phyloP scores from a whole-genome alignment of 2,888 invertebrate genomes.

The Cactoblastis cactorum region DNA sequence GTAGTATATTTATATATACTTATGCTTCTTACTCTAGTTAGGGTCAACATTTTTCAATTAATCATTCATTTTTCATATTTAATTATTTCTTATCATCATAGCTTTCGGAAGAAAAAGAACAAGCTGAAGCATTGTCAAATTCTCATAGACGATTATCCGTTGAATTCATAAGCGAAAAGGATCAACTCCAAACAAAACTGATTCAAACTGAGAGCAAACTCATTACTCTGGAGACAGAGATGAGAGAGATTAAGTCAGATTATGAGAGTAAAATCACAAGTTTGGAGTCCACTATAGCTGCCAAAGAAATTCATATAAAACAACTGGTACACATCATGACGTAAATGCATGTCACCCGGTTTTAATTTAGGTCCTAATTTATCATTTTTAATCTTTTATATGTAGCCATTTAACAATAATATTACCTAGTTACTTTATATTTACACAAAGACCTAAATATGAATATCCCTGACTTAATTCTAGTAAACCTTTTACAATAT shows the following conservation, averaged over 20 bases:
- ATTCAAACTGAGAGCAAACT: slow-evolving; percentile 68
- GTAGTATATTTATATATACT: neutral
- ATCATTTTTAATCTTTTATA: neutral
- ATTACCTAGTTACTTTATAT: neutral
- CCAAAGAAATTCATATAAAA: slow-evolving; percentile 81
- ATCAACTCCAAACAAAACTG: slow-evolving; percentile 65
- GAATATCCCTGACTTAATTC: neutral
- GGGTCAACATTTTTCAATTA: neutral
- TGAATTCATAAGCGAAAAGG: slow-evolving; percentile 69
- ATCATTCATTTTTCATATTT: neutral
- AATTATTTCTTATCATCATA: slow-evolving; percentile 35
- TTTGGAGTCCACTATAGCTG: slow-evolving; percentile 78
- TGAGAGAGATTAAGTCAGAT: slow-evolving; percentile 76
- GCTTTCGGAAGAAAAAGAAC: slow-evolving; percentile 73
- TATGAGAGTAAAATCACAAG: slow-evolving; percentile 80
- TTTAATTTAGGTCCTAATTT: neutral
- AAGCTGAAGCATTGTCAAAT: slow-evolving; percentile 53
- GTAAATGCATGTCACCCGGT: slow-evolving; percentile 1
- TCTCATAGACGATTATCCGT: slow-evolving; percentile 62
- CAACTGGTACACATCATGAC: slow-evolving; percentile 71
- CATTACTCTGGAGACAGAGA: slow-evolving; percentile 68
- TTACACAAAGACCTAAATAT: neutral
- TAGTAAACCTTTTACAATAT: neutral
- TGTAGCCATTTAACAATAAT: neutral
- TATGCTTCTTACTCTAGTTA: no score